Conservation (phyloP, 2,888 invertebrate genomes). For the Pediacus dermestoides region DNA sequence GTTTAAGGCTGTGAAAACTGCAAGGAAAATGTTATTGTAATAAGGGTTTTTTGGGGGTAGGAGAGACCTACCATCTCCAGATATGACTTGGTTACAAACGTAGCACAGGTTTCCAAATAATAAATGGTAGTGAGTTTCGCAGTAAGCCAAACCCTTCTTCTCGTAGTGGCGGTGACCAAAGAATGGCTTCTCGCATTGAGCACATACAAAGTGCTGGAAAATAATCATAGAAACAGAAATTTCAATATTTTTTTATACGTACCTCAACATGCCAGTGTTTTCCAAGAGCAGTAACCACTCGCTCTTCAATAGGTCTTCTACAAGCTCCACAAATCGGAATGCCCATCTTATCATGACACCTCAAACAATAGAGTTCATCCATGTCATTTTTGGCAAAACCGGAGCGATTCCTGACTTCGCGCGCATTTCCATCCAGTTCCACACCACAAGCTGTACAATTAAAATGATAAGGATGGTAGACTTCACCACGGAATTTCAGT, state of each 20-base stretch:
- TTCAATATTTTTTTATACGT: constrained; percentile 19
- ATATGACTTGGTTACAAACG: constrained; percentile 97
- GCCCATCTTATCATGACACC: constrained; percentile 99
- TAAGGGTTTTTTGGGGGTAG: too few relatives aligned
- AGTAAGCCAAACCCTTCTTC: constrained; percentile 97
- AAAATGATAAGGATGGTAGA: constrained; percentile 99
- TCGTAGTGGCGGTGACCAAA: constrained; percentile 98
- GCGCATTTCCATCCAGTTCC: constrained; percentile 92
- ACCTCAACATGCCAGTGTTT: constrained; percentile 99
- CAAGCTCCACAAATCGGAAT: constrained; percentile 99
- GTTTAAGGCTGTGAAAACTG: constrained; percentile 96
- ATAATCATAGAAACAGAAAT: constrained; percentile 12
- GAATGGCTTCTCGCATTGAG: constrained; percentile 99
- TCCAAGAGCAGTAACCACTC: constrained; percentile 96
- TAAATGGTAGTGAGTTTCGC: constrained; percentile 98
- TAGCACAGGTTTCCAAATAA: constrained; percentile 98
- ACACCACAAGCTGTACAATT: constrained; percentile 90
- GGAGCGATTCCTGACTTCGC: constrained; percentile 90
- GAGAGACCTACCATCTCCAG: constrained; percentile 87
- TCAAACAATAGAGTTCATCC: constrained; percentile 94
- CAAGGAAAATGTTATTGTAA: too few relatives aligned
- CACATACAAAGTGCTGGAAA: constrained; percentile 95
- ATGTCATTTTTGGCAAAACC: constrained; percentile 88
- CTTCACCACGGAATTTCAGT: constrained; percentile 88
- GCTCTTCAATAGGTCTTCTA: constrained; percentile 96